Evolutionary conservation across 2,797 vertebrate species (phyloP).

Genomic region (Mus spretus): DNA sequence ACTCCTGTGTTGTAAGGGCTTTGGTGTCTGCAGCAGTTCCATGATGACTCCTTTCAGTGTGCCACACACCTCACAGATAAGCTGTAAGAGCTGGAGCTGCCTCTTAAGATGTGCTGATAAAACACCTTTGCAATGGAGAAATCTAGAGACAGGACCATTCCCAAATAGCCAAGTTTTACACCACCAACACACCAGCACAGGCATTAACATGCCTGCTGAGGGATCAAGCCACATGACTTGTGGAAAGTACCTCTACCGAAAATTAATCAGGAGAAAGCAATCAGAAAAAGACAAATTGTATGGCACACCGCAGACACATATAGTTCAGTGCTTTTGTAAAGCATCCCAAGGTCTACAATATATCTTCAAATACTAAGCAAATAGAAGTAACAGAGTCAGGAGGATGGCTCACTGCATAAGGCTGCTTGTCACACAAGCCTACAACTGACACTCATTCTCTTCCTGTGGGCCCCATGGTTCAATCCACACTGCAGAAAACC

Average conservation of each 20-base stretch:
- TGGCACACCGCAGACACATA: not conserved
- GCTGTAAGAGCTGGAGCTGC: not conserved
- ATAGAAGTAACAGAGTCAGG: not conserved
- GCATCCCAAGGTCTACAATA: not conserved
- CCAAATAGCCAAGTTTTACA: not conserved
- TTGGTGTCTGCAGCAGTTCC: not conserved
- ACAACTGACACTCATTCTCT: not conserved
- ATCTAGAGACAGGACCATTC: not conserved
- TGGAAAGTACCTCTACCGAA: not conserved
- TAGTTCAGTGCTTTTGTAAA: conserved; percentile 38
- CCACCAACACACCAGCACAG: not conserved
- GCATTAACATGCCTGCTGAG: not conserved
- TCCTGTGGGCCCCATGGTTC: not conserved
- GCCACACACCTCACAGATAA: not conserved
- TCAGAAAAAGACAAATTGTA: not conserved
- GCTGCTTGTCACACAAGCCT: not conserved
- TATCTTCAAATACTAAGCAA: not conserved
- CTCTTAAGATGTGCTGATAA: conserved; percentile 32
- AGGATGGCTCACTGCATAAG: not conserved
- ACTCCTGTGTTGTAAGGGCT: not conserved
- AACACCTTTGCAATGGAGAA: not conserved
- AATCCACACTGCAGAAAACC: not conserved
- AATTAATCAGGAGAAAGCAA: conserved; percentile 1
- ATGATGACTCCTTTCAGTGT: not conserved
- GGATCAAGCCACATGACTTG: not conserved